phyloP scores from a whole-genome alignment of 1,140 invertebrate species.

The Luehdorfia chinensis region DNA sequence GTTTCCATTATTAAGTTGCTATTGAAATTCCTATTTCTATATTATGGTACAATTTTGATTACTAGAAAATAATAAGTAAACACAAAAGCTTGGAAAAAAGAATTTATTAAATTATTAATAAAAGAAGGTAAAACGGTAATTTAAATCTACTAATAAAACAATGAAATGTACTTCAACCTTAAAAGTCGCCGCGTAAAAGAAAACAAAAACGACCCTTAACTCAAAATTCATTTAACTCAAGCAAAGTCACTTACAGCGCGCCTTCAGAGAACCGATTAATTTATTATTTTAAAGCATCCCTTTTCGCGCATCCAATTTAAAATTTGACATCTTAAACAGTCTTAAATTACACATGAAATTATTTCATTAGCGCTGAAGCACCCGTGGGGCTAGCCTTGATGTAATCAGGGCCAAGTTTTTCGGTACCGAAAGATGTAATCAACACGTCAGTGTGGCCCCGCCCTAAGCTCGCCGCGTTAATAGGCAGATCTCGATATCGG shows the following conservation, averaged over 20 bases:
- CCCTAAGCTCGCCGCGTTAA: conserved; percentile 63
- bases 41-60: no score
- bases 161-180: no score
- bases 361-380: conserved; percentile 64
- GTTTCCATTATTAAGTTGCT: no score
- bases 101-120: no score
- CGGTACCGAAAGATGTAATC: conserved; percentile 61
- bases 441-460: conserved; percentile 60
- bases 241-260: conserved; percentile 36
- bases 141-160: no score
- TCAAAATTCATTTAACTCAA: conserved; percentile 20
- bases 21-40: no score
- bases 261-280: conserved; percentile 70
- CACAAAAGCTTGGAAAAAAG: no score
- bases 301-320: conserved; percentile 74
- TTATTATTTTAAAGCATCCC: conserved; percentile 64
- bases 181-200: conserved; percentile 4
- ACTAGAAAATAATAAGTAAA: no score
- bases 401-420: conserved; percentile 52
- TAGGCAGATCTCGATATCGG: conserved; percentile 60
- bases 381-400: conserved; percentile 40
- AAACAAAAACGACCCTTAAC: conserved; percentile 6
- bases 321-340: conserved; percentile 76
- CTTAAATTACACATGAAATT: conserved; percentile 72
- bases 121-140: no score